Conservation (phyloP, 2,888 invertebrate genomes). For the Drosophila affinis region DNA sequence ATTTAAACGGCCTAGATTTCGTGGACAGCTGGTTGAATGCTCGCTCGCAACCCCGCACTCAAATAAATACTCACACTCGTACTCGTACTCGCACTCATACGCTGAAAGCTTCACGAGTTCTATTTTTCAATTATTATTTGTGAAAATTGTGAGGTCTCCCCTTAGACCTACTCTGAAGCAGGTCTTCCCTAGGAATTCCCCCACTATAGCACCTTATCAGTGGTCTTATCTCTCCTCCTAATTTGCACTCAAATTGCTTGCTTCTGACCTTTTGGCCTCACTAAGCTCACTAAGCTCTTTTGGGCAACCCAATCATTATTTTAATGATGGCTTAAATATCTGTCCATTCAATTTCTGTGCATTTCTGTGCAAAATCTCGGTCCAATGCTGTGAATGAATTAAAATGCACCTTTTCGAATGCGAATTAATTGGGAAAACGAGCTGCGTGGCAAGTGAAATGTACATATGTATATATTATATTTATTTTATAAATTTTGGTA, state of each 20-base stretch:
- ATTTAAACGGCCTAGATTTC: conserved; percentile 57
- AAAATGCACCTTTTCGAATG: conserved; percentile 17
- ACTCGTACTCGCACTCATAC: neutral
- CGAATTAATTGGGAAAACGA: conserved; percentile 12
- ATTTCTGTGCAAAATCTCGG: conserved; percentile 15
- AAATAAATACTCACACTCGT: conserved; percentile 1
- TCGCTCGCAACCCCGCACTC: conserved; percentile 3
- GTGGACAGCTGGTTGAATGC: conserved; percentile 43
- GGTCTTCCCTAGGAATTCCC: conserved; percentile 7
- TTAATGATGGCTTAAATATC: conserved; percentile 24
- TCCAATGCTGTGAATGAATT: conserved; percentile 20
- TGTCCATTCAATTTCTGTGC: conserved; percentile 7
- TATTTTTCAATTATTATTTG: conserved; percentile 39
- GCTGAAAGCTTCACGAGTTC: conserved; percentile 28
- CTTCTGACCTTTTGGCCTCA: conserved; percentile 25
- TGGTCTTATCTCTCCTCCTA: conserved; percentile 12
- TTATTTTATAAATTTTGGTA: neutral
- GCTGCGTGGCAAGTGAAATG: neutral
- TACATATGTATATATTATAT: neutral
- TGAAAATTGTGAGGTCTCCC: conserved; percentile 3
- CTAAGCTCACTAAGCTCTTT: neutral
- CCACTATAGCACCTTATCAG: conserved; percentile 10
- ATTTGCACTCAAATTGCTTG: conserved; percentile 24
- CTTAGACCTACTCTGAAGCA: neutral
- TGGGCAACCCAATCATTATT: conserved; percentile 17